phyloP scores from a whole-genome alignment of 2,113 vertebrate species.

The Lamprologus ornatipinnis region DNA sequence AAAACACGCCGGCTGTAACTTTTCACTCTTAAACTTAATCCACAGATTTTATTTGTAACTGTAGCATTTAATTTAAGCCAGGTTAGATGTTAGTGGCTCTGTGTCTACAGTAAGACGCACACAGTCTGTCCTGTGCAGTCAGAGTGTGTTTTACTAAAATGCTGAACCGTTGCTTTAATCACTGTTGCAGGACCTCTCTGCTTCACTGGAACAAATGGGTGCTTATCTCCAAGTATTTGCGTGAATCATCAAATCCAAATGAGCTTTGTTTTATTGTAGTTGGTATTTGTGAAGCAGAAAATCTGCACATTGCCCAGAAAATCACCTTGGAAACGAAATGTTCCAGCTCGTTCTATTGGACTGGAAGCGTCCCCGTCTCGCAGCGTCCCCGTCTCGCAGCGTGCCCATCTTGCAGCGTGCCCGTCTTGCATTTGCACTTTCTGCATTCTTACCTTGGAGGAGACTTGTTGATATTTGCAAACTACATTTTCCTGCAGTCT shows the following conservation, averaged over 20 bases:
- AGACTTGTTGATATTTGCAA: slow-evolving; percentile 25
- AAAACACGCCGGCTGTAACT: background rate
- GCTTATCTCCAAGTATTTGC: background rate
- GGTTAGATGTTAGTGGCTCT: background rate
- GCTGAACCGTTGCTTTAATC: background rate
- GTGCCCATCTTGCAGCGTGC: accelerated
- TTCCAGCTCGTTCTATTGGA: background rate
- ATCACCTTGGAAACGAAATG: background rate
- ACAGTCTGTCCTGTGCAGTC: background rate
- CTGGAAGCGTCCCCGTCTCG: accelerated
- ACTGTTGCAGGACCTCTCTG: background rate
- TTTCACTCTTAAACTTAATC: background rate
- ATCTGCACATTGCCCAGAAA: background rate
- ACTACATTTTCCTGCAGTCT: background rate
- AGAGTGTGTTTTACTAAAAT: background rate
- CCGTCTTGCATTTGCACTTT: too few relatives aligned
- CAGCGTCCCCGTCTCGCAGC: accelerated
- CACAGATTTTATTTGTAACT: background rate
- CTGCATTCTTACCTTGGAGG: background rate
- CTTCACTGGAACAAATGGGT: background rate
- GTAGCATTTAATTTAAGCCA: background rate
- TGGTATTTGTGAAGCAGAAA: background rate
- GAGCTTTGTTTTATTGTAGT: background rate
- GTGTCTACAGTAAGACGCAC: background rate
- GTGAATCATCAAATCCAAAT: background rate